Evolutionary conservation across 2,797 vertebrate genomes (phyloP).

Genomic region (Botia almorhae): DNA sequence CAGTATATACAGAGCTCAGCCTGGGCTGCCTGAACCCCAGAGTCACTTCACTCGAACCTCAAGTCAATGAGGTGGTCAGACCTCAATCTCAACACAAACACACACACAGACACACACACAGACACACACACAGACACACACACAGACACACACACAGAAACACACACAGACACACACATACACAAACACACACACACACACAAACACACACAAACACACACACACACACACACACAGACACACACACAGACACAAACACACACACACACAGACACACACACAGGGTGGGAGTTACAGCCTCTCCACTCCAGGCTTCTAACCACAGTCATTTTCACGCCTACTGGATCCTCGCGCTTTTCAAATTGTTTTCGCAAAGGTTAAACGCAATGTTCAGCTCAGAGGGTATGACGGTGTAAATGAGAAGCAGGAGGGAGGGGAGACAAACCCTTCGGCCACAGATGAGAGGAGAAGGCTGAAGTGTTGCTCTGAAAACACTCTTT

Average conservation of each 20-base stretch:
- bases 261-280: not conserved
- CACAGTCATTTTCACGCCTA: conserved; percentile 57
- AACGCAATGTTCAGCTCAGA: conserved; percentile 55
- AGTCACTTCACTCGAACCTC: conserved; percentile 39
- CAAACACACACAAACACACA: conserved; percentile 1
- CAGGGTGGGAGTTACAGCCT: conserved; percentile 42
- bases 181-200: no score
- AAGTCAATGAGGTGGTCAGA: conserved; percentile 38
- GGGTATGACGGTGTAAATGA: conserved; percentile 46
- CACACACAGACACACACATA: conserved; percentile 27
- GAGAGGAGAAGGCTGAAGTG: conserved; percentile 8
- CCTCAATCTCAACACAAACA: conserved; percentile 1
- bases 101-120: no score
- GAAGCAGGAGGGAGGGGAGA: conserved; percentile 20
- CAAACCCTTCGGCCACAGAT: conserved; percentile 21
- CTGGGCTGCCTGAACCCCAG: conserved; percentile 34
- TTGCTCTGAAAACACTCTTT: conserved; percentile 10
- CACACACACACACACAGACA: conserved; percentile 19
- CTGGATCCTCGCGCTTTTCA: conserved; percentile 52
- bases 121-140: no score
- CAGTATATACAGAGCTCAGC: conserved; percentile 41
- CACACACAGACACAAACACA: no score
- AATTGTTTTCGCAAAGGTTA: conserved; percentile 65
- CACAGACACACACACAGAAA: no score
- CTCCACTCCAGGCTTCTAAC: conserved; percentile 44